Base-by-base conservation (phyloP, 2,888 invertebrate genomes). In the Cosmorhoe ocellata region DNA sequence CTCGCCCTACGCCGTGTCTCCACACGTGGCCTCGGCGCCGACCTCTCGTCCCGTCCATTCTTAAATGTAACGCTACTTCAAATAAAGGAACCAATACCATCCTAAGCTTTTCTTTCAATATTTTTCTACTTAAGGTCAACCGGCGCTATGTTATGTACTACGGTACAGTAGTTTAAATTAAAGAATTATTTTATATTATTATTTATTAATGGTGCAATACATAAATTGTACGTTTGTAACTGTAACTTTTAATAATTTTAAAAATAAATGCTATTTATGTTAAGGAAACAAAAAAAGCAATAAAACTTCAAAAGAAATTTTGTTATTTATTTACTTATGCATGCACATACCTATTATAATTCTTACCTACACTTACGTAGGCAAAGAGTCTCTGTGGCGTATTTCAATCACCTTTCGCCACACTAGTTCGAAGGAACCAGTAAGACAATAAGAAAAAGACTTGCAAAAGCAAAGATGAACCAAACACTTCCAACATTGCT, bases 211-310 rank as follows among this genome's bases (percentile, higher is more conserved):
- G 66, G 86, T 88, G 84, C 87, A 86, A 85, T 84, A 71, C 69
- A 72, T 76, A 36, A 24, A 81, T 84, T 85, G 85, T 88, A 84
- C 87, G 85, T 87, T 85, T 87, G 83, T 89, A 85, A 83, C 79
- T 87, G 84, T 87, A 87, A 86, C 84, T 86, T 86, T 79, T 87
- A 84, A 78, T 88, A 81, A 75, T 82, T 62, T 62, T 84, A 84
- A 88, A 86, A 84, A 86, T 89, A 88, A 89, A 89, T 86, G 86
- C 87, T 89, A 90, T 89, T 88, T 89, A 89, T 90, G 88, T 89
- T 85, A 89, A 85, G 83, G 77, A 84, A 79, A 85, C 71, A 87
- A 87, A 89, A 85, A 88, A 88, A 83, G 74, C 76, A 90, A 89
- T 89, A 90, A 89, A 90, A 90, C 81, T 82, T 84, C 78, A 81